Evolutionary conservation across 2,888 invertebrate genomes (phyloP), one percentile per base, ranked within the genome.

Genomic region (Ommatoiulus sabulosus): DNA sequence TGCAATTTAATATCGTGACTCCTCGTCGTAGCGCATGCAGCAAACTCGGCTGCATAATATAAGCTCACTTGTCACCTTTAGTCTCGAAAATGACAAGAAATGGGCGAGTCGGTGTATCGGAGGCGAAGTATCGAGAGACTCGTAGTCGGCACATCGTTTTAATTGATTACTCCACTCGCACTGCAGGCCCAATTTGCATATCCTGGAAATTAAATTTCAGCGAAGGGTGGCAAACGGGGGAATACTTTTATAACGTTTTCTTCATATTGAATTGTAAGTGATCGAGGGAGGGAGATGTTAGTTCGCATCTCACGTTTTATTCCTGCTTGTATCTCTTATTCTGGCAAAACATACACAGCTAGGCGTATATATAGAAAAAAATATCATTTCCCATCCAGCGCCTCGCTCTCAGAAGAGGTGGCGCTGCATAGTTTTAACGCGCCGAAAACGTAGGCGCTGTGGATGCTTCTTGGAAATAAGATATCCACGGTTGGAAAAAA

Each of bases 91-190:
- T 44, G 85, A 85, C 85, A 85, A 85, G 85, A 85, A 85, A 85
- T 85, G 85, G 85, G 44, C 85, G n/a, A 85, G 44, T 85, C 3
- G 43, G 85, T 15, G 44, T 43, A 35, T 43, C 84, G 44, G 84
- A 84, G 35, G 44, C 35, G 84, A 84, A 84, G 84, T 85, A 85
- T 43, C 85, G 85, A 85, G 85, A 46, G 85, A 87, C 48, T 48
- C 46, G 46, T 48, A 87, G 46, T 46, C 35, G 52, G 48, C 52
- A 48, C 87, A 46, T 84, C 84, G 52, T 88, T 88, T 88, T 88
- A 88, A 88, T 88, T 88, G 88, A 88, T 88, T 88, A 63, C 88
- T 88, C 88, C 44, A 88, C 17, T 88, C 44, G 44, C 44, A 88
- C 44, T 52, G 72, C 85, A 35, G 85, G n/a, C 46, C 88, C 84